Evolutionary conservation across 2,888 invertebrate species (phyloP).

Genomic region (Lasius platythorax): DNA sequence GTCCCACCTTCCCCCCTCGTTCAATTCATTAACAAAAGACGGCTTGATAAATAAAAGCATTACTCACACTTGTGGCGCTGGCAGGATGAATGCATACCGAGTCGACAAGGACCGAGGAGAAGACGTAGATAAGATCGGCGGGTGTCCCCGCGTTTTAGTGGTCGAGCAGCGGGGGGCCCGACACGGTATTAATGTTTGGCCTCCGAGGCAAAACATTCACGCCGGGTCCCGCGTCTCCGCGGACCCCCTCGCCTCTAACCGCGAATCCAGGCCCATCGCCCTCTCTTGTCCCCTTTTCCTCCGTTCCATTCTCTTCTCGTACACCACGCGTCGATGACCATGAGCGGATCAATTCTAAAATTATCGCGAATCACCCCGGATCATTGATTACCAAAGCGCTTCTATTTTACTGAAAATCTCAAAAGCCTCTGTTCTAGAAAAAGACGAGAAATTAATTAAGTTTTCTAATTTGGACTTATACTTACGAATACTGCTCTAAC

Average conservation of each 20-base stretch:
- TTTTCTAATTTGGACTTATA: background rate
- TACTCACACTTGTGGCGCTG: conserved; percentile 83
- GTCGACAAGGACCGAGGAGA: conserved; percentile 83
- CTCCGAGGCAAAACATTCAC: conserved; percentile 83
- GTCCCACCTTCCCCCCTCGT: conserved; percentile 63
- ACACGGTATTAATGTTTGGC: conserved; percentile 86
- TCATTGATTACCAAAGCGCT: conserved; percentile 33
- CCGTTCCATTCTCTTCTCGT: conserved; percentile 16
- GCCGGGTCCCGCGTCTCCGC: conserved; percentile 68
- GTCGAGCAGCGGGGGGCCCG: conserved; percentile 84
- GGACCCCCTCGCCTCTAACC: conserved; percentile 11
- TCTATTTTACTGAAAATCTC: background rate
- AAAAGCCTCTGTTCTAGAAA: background rate
- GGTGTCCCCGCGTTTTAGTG: conserved; percentile 86
- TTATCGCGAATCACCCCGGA: conserved; percentile 48
- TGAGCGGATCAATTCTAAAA: conserved; percentile 69
- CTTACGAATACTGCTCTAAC: background rate
- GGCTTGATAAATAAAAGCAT: conserved; percentile 86
- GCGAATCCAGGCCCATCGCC: conserved; percentile 25
- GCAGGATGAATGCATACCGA: conserved; percentile 85
- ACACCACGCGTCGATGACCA: conserved; percentile 39
- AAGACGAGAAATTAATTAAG: background rate
- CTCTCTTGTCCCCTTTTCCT: conserved; percentile 13
- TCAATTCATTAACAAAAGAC: conserved; percentile 85
- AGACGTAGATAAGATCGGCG: conserved; percentile 85